Base-by-base conservation (phyloP, 1,140 invertebrate species). In the Sitodiplosis mosellana region DNA sequence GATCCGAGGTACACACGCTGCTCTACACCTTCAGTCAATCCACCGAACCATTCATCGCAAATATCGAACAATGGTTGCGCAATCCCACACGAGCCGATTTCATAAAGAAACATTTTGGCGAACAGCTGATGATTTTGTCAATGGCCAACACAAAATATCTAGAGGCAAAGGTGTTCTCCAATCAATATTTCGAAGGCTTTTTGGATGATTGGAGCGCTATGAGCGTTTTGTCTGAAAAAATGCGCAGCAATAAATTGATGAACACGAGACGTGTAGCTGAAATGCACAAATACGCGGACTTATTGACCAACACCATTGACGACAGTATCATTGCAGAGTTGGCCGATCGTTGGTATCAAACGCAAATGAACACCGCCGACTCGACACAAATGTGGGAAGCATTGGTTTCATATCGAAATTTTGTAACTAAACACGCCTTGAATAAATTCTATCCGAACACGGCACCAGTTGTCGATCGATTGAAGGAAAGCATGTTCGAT, bases 171-270 rank as follows among this genome's bases (percentile, higher is more conserved):
- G 20, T 49, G 40, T 20, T 21, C 27, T 38, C n/a, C 19, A 50
- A 49, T 18, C 47, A 56, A 33, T 58, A 63, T 55, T 12, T 71
- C 1, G 59, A 60, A n/a, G 51, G 51, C 12, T 64, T 64, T 46
- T 54, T 71, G 36, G 55, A 61, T 2, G 56, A 67, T 21, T 76
- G 72, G 73, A 54, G 65, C n/a, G 55, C 55, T 14, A 33, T 69
- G 2, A 67, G 61, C 56, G 60, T 66, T 0, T 53, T 70, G 1
- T 65, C 63, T 8, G 52, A 55, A 0, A 63, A 68, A 37, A 36
- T 65, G 4, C 57, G 63, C 53, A 54, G 56, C 2, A 49, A 55
- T 0, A 65, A 67, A 46, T 17, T 74, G 0, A 48, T 64, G 4
- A 66, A 66, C 44, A 41, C 72, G 1, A 59, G 65, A 8, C 60